Percentiles rank a stretch among this genome's conserved stretches.
Conservation (phyloP, 2,888 invertebrate genomes). For the Clivina fossor region DNA sequence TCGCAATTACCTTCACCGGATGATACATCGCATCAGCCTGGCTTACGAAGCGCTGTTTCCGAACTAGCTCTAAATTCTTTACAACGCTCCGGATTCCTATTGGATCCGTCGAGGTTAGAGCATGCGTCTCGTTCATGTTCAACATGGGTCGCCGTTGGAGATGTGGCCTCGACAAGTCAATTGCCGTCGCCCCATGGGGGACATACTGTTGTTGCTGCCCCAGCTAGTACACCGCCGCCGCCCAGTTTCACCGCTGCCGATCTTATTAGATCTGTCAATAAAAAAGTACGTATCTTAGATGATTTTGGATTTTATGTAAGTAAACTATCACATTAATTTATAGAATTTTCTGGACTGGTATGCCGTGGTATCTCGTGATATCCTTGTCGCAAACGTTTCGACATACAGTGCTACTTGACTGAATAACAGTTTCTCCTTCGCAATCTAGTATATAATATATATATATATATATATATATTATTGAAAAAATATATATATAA, state of each 20-base stretch:
- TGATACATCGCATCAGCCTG: constrained; percentile 49
- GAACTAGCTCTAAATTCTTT: constrained; percentile 62
- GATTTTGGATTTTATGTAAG: too few species aligned
- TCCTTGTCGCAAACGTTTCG: too few species aligned
- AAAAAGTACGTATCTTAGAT: constrained; percentile 67
- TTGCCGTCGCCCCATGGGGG: constrained; percentile 81
- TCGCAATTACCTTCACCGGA: constrained; percentile 61
- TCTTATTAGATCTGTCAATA: constrained; percentile 75
- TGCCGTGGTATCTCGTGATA: too few species aligned
- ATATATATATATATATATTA: too few species aligned
- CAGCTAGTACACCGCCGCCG: constrained; percentile 53
- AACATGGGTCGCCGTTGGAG: constrained; percentile 85
- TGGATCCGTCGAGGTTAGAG: constrained; percentile 47
- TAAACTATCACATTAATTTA: too few species aligned
- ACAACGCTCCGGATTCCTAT: constrained; percentile 57
- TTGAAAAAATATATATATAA: too few species aligned
- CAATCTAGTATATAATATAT: too few species aligned
- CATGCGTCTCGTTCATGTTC: constrained; percentile 73
- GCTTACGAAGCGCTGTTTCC: constrained; percentile 55
- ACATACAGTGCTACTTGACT: too few species aligned
- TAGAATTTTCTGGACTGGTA: too few species aligned
- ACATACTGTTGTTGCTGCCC: constrained; percentile 44
- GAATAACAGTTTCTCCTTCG: too few species aligned
- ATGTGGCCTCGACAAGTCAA: constrained; percentile 73
- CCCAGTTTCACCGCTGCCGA: constrained; percentile 66